Base-by-base conservation (phyloP, 2,888 invertebrate species). In the Chymomyza caudatula region DNA sequence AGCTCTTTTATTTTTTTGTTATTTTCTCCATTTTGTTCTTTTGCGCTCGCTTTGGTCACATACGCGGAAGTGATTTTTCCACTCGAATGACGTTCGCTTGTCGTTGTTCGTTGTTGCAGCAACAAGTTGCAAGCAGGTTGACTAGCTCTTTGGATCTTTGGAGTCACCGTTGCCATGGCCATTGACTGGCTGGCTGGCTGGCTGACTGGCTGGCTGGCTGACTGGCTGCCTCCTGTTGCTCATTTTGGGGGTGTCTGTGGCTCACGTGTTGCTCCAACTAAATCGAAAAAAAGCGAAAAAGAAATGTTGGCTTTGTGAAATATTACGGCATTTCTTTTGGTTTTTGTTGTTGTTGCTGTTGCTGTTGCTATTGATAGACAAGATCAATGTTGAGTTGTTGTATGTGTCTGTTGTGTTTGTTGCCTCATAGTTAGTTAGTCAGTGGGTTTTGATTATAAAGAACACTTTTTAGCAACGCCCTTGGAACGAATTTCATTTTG, bases 1-100 rank as follows among this genome's bases (percentile, higher is more conserved):
- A 13, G 54, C 29, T 15, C 11, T 54, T 25, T 23, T 59, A 54
- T 44, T 57, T 19, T 25, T 47, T 3, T 19, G 47, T 15, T 8
- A 4, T 29, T 29, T 54, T 56, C 20, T 53, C 69, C 63, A 69
- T 64, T 75, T 37, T 37, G 69, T 83, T 80, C 78, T 72, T 74
- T 72, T 71, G 78, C 77, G 78, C 70, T 69, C 70, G 85, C 76
- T 84, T 78, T 84, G 80, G 85, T 83, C 82, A 83, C 87, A 83
- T 83, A 83, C 87, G 77, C 82, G 82, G 82, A 83, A 83, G 82
- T 83, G 87, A 83, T 85, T 83, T 82, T 86, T 82, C 76, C 79
- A 82, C 85, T 76, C 70, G 75, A 81, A 70, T 86, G 86, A 77
- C 77, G 77, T 71, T 29, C 47, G 37, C 22, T 56, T 22, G 62